phyloP scores from a whole-genome alignment of 2,888 invertebrate genomes.

The Ernsta delagoae region DNA sequence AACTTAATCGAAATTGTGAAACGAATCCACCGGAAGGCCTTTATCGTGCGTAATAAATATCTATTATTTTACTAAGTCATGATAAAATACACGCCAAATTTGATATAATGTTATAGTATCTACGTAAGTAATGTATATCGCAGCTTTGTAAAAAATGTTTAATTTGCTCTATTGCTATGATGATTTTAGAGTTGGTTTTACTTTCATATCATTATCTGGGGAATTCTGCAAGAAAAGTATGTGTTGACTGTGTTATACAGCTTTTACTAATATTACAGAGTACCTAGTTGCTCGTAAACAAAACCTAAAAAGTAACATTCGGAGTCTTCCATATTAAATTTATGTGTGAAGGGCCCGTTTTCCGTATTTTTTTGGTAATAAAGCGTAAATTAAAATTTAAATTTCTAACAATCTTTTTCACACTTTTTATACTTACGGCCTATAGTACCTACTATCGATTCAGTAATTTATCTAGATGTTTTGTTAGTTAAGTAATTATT shows the following conservation, averaged over 20 bases:
- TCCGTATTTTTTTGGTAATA: background rate
- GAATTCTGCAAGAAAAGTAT: no score
- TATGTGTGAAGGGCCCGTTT: slow-evolving; percentile 1
- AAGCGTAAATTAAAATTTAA: background rate
- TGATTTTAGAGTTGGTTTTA: no score
- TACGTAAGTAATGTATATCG: no score
- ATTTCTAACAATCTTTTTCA: background rate
- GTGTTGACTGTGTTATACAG: no score
- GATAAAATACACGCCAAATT: background rate
- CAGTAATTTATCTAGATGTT: slow-evolving; percentile 19
- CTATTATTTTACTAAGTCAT: background rate
- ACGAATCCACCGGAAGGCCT: background rate
- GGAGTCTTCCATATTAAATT: slow-evolving; percentile 6
- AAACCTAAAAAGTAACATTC: background rate
- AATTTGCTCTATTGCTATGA: no score
- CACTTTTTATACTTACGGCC: slow-evolving; percentile 9
- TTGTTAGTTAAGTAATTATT: slow-evolving; percentile 13
- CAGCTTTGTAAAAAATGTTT: no score
- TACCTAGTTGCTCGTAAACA: background rate
- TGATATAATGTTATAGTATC: no score
- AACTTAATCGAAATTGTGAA: background rate
- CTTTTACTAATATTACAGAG: no score
- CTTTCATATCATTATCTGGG: no score
- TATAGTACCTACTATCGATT: slow-evolving; percentile 10
- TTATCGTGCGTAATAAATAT: background rate